Conservation (phyloP, 2,113 vertebrate genomes). For the Cinclus mexicanus region DNA sequence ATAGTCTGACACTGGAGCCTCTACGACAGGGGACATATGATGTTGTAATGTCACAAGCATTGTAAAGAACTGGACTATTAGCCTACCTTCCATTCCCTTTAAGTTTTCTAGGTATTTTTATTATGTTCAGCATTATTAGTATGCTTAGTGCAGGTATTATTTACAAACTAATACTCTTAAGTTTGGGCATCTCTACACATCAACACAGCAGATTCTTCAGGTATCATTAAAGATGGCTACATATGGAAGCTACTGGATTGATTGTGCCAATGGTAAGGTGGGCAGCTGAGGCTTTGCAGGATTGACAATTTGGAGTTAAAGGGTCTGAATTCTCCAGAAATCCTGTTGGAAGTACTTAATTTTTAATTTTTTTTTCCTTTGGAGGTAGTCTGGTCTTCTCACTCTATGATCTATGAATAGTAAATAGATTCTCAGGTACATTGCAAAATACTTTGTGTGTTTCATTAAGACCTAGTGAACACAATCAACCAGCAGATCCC, state of each 20-base stretch:
- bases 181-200: background rate
- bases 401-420: background rate
- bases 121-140: background rate
- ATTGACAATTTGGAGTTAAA: background rate
- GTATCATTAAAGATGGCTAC: background rate
- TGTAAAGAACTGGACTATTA: background rate
- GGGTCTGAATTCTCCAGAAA: background rate
- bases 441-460: background rate
- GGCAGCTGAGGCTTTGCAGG: background rate
- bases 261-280: background rate
- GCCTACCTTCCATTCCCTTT: background rate
- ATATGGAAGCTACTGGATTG: background rate
- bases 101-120: background rate
- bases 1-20: background rate
- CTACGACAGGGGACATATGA: background rate
- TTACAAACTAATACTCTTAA: background rate
- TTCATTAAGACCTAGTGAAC: background rate
- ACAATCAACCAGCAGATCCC: background rate
- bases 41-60: background rate
- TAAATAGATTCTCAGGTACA: background rate
- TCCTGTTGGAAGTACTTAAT: background rate
- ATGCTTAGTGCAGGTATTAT: background rate
- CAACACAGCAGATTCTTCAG: background rate
- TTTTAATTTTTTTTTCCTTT: background rate
- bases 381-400: background rate